Conservation (phyloP, 1,140 invertebrate species). For the Onthophagus taurus region DNA sequence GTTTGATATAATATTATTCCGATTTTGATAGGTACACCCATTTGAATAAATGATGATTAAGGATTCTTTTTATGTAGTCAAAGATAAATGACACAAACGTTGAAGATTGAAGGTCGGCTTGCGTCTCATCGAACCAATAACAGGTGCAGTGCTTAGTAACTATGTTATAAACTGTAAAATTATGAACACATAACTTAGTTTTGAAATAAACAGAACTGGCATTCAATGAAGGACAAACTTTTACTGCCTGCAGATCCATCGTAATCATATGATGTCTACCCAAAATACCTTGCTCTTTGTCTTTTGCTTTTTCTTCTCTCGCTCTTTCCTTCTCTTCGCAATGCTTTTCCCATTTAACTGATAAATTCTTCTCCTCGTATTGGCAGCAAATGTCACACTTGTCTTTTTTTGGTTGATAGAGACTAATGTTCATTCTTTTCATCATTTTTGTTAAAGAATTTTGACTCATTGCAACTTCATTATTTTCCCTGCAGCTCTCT, state of each 20-base stretch:
- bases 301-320: conserved; percentile 21
- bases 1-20: conserved; percentile 1
- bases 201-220: conserved; percentile 39
- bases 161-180: conserved; percentile 40
- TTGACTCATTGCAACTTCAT: not conserved
- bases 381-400: conserved; percentile 29
- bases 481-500: not conserved
- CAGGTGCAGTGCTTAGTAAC: conserved; percentile 22
- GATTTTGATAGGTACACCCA: too few species aligned
- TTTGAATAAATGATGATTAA: too few species aligned
- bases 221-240: conserved; percentile 32
- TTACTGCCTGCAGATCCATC: conserved; percentile 37
- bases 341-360: conserved; percentile 20
- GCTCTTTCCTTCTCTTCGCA: conserved; percentile 17
- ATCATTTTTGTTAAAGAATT: conserved; percentile 18
- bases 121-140: conserved; percentile 15
- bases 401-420: conserved; percentile 35
- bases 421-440: conserved; percentile 26
- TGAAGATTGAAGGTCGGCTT: conserved; percentile 34
- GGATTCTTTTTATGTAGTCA: too few species aligned
- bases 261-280: conserved; percentile 21
- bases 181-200: conserved; percentile 38
- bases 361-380: conserved; percentile 5
- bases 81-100: conserved; percentile 32
- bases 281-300: too few species aligned